Conservation (phyloP, 1,140 invertebrate species). For the Schmidtea mediterranea region DNA sequence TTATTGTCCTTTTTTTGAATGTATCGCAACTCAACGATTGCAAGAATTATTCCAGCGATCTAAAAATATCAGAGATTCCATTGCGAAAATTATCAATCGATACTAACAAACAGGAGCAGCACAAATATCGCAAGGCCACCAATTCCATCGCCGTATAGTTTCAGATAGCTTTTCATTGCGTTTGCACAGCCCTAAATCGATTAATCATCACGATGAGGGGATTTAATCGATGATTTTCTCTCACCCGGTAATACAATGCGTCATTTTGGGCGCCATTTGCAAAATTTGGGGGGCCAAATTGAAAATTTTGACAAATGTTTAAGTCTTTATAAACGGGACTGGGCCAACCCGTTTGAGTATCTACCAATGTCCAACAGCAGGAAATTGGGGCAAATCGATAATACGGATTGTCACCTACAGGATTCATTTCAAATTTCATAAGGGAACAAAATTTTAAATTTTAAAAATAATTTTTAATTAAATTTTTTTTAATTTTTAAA, state of each 20-base stretch:
- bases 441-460: too few relatives aligned
- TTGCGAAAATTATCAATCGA: too few relatives aligned
- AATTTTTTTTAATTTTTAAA: too few relatives aligned
- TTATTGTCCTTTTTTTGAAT: too few relatives aligned
- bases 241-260: constrained; percentile 1
- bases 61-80: too few relatives aligned
- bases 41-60: too few relatives aligned
- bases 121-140: background rate
- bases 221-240: background rate
- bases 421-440: too few relatives aligned
- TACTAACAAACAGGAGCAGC: background rate
- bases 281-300: constrained; percentile 1
- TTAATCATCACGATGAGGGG: too few relatives aligned
- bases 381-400: constrained; percentile 3
- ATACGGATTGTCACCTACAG: background rate
- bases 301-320: background rate
- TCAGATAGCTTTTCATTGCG: background rate
- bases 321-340: background rate
- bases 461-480: too few relatives aligned
- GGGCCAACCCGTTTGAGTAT: constrained; percentile 2
- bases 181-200: background rate
- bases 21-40: too few relatives aligned
- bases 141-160: background rate
- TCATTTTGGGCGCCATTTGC: background rate
- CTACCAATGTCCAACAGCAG: constrained; percentile 2